Base-by-base conservation (phyloP, 2,888 invertebrate genomes). In the Oeneis ivallda region DNA sequence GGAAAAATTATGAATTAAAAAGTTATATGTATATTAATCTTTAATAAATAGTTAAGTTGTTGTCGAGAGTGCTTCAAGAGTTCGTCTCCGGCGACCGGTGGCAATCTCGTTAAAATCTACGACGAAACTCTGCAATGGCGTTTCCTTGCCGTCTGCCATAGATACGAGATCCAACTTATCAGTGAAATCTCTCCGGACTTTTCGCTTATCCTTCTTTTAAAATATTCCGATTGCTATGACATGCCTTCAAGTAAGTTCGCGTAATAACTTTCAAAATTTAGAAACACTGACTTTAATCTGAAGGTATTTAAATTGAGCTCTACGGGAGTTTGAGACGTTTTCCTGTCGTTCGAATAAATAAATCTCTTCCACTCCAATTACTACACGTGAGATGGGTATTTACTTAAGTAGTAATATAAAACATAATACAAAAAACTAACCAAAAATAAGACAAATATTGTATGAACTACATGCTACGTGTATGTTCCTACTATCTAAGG, bases 91-190 rank as follows among this genome's bases (percentile, higher is more conserved):
- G 82, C 83, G 83, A 81, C 84, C 81, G 79, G 79, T 76, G 80
- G 83, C 88, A 89, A 91, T 90, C 87, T 89, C 86, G 87, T 90
- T 89, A 91, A 90, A 89, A 89, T 85, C 81, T 85, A 83, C 85
- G 80, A 78, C 78, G 80, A 79, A 85, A 86, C 86, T 85, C 84
- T 70, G 79, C 80, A 78, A 79, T 81, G 77, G 74, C 79, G 77
- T 79, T 78, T 79, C 76, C 76, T 76, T 78, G 77, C 76, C 74
- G 75, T 67, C 59, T 63, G 54, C 58, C 47, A 60, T 66, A 56
- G 66, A 59, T 64, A 59, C 34, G 53, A 59, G 43, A 47, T 52
- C 41, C 26, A 37, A 61, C 50, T 52, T 50, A 50, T 61, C 50
- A n/a, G 41, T n/a, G 13, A 50, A 61, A 50, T 61, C 50, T 61